Evolutionary conservation across 92 coral and sea anemone species (phyloP), one percentile per base, ranked within the genome.

Genomic region (Zoanthus sociatus): DNA sequence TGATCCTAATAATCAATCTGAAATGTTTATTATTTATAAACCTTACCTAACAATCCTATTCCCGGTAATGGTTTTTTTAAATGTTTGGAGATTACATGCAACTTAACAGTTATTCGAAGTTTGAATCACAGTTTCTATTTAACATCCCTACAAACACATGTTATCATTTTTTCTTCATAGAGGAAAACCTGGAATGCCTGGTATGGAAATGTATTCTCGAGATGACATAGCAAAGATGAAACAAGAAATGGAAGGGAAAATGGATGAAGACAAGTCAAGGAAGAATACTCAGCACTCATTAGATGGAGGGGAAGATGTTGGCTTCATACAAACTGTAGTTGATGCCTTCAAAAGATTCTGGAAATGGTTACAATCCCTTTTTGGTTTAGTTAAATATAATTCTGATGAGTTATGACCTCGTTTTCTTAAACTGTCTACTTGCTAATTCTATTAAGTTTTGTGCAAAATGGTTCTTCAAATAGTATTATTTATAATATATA

Each of bases 191-290:
- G 99, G 99, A 66, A 97, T 97, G 99, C 99, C 99, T 9, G 98
- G 96, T 44, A 97, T 97, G 99, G 97, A 97, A 75, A 97, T 97
- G 99, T 97, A 97, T 89, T 97, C 99, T 20, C 93, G 98, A 26
- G 99, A 97, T 21, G 99, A 97, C 75, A 79, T 95, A 4, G 93
- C 83, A 44, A 93, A 93, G 71, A 93, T 92, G 93, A 86, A 64
- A 60, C 91, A 95, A 60, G 93, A 95, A 73, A 92, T 95, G 93
- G 93, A 90, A 86, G 89, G 78, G 12, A 81, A 78, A 17, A n/a
- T 90, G 69, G 82, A 85, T 51, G 76, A 90, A 45, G 86, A 87
- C 53, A 64, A 79, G 7, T 78, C 76, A 10, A 67, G 86, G 75
- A 92, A 94, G 66, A 61, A 87, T 56, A 78, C 54, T 18, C 78